Percentiles rank a stretch among this genome's conserved stretches.
Conservation (phyloP, 2,113 vertebrate species). For the Ammodytes dubius region DNA sequence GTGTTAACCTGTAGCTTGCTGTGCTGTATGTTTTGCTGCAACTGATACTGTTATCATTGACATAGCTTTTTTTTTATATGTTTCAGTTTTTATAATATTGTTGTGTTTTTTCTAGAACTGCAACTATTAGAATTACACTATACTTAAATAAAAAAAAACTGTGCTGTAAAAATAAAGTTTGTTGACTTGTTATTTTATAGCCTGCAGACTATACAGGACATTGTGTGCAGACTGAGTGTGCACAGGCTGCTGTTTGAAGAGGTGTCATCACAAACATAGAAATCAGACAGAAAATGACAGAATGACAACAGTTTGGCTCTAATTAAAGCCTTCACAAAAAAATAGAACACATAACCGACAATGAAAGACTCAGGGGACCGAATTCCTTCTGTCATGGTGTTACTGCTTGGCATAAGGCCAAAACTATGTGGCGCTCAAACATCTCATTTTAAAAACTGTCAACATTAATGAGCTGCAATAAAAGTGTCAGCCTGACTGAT, state of each 20-base stretch:
- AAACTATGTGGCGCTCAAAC: neutral
- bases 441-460: neutral
- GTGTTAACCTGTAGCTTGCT: neutral
- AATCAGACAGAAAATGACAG: slow-evolving; percentile 32
- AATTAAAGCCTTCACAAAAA: slow-evolving; percentile 49
- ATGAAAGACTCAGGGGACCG: slow-evolving; percentile 34
- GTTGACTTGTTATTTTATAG: neutral
- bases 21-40: neutral
- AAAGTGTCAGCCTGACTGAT: neutral
- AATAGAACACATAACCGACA: slow-evolving; percentile 33
- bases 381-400: slow-evolving; percentile 18
- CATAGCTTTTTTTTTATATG: neutral
- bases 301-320: slow-evolving; percentile 48
- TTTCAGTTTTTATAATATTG: neutral
- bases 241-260: slow-evolving; percentile 47
- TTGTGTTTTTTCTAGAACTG: neutral
- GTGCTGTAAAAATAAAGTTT: neutral
- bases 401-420: neutral
- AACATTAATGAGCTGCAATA: neutral
- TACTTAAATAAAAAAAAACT: neutral
- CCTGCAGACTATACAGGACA: neutral
- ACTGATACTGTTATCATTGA: neutral
- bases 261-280: slow-evolving; percentile 48
- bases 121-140: neutral
- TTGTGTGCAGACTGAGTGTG: neutral